Percentiles rank a stretch among this genome's conserved stretches.
Evolutionary conservation across 2,888 invertebrate genomes (phyloP).

Genomic region (Melanophora roralis): DNA sequence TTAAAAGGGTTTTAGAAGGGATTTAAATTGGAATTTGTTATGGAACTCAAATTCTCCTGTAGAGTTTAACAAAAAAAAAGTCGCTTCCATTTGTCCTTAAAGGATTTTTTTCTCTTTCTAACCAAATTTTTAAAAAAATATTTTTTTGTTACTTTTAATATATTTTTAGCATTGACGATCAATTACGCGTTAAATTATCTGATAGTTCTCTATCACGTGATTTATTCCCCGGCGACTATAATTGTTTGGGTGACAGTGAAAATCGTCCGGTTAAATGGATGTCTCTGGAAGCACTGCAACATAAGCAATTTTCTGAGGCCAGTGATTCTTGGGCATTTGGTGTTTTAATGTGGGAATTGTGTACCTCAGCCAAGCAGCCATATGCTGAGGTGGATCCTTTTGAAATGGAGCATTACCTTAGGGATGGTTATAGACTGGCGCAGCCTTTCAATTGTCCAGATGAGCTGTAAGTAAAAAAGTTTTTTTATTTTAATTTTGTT

Average conservation of each 20-base stretch:
- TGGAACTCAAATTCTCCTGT: no score
- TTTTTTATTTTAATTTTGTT: no score
- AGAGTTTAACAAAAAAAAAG: not conserved
- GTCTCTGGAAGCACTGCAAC: conserved; percentile 89
- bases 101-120: no score
- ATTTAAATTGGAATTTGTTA: no score
- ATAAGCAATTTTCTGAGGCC: conserved; percentile 88
- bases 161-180: conserved; percentile 83
- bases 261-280: conserved; percentile 97
- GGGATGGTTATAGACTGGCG: conserved; percentile 91
- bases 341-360: conserved; percentile 94
- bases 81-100: no score
- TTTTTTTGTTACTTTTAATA: no score
- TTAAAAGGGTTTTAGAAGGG: not conserved
- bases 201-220: conserved; percentile 93
- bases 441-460: conserved; percentile 97
- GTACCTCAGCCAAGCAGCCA: conserved; percentile 93
- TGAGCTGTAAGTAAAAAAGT: conserved; percentile 89
- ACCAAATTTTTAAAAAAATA: not conserved
- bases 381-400: conserved; percentile 94
- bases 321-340: conserved; percentile 98
- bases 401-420: conserved; percentile 92
- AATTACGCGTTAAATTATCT: conserved; percentile 88
- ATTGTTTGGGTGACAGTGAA: conserved; percentile 95
- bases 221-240: conserved; percentile 94